These are phyloP conservation scores for Ommatoiulus sabulosus DNA, from an alignment of 2,888 invertebrate genomes.

Conservation along the genomic window DNA sequence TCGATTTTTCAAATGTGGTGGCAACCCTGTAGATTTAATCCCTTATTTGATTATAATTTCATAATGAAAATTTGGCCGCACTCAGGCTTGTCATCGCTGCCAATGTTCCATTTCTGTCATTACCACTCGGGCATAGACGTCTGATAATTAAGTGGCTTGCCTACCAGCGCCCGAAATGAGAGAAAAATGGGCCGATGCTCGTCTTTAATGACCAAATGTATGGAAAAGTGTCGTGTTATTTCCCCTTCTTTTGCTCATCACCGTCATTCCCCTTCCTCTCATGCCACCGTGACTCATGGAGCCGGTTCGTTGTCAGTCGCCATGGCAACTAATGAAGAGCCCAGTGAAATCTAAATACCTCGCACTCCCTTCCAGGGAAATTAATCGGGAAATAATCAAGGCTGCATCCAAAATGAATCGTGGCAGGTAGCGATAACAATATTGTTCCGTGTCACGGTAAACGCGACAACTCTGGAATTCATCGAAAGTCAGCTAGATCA, in stretches of 20 bases:
- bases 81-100: not conserved
- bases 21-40: not conserved
- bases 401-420: not conserved
- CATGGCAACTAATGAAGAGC: constrained; percentile 32
- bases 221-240: not conserved
- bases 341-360: not conserved
- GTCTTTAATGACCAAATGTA: not conserved
- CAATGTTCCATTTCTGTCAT: constrained; percentile 25
- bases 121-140: not conserved
- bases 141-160: constrained; percentile 4
- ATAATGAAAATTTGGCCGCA: not conserved
- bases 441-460: not conserved
- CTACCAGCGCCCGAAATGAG: not conserved
- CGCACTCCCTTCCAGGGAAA: not conserved
- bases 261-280: not conserved
- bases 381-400: not conserved
- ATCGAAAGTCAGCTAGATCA: too few relatives aligned
- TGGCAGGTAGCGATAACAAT: not conserved
- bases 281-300: not conserved
- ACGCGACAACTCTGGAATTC: too few relatives aligned
- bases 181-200: not conserved
- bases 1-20: too few relatives aligned
- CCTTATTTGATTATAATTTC: not conserved
- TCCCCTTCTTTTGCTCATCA: constrained; percentile 10
- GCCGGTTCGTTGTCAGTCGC: not conserved